Evolutionary conservation across 2,888 invertebrate genomes (phyloP).

Genomic region (Meteorus cinctellus): DNA sequence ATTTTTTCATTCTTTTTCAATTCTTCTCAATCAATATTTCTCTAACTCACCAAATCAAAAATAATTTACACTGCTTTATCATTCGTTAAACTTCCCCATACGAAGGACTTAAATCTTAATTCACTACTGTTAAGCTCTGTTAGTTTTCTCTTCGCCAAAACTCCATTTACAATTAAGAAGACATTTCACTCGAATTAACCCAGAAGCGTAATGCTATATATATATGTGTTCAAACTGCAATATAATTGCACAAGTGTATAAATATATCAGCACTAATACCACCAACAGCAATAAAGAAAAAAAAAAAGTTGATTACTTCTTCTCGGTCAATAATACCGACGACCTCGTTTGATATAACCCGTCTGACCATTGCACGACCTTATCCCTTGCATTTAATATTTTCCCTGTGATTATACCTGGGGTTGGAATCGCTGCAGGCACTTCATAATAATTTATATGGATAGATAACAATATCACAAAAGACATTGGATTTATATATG

Average conservation of each 20-base stretch:
- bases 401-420: conserved; percentile 14
- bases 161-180: background rate
- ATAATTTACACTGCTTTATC: background rate
- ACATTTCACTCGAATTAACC: background rate
- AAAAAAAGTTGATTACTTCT: background rate
- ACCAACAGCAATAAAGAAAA: background rate
- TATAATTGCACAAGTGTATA: background rate
- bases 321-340: background rate
- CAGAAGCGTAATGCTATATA: background rate
- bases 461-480: background rate
- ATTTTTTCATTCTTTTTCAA: background rate
- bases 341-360: conserved; percentile 12
- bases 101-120: conserved; percentile 1
- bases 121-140: background rate
- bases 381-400: conserved; percentile 42
- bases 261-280: background rate
- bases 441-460: conserved; percentile 1
- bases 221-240: background rate
- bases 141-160: background rate
- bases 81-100: background rate
- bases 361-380: conserved; percentile 56
- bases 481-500: background rate
- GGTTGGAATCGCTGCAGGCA: background rate
- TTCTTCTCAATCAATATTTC: background rate
- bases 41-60: background rate